Percentiles rank a stretch among this genome's conserved stretches.
Evolutionary conservation across 2,113 vertebrate genomes (phyloP).

Genomic region (Chionodraco myersi): DNA sequence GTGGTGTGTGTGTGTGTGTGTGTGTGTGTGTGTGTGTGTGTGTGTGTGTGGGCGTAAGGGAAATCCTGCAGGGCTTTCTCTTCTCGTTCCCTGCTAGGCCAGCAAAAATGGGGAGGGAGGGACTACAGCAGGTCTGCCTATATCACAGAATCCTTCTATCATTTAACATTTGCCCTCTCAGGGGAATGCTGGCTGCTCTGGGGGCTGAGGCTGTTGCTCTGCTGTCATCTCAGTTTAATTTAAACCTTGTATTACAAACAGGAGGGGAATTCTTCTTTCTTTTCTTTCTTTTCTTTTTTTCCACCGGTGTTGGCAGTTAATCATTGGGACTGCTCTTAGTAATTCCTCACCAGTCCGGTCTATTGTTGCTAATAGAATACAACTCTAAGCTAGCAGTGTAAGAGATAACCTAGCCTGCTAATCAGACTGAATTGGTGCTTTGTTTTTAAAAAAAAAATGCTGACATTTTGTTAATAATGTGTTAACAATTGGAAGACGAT

Average conservation of each 20-base stretch:
- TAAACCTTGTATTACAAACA: constrained; percentile 35
- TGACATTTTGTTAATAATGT: background rate
- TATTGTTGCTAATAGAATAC: background rate
- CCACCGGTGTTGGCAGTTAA: constrained; percentile 10
- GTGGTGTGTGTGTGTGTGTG: constrained; percentile 29
- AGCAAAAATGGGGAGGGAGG: constrained; percentile 51
- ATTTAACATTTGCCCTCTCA: constrained; percentile 51
- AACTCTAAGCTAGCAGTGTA: background rate
- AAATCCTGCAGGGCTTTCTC: constrained; percentile 73
- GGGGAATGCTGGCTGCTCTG: constrained; percentile 27
- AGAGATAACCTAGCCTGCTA: background rate
- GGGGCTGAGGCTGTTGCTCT: constrained; percentile 36
- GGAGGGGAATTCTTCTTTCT: background rate
- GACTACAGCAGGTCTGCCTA: constrained; percentile 41
- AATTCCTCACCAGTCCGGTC: background rate
- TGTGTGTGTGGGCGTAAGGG: constrained; percentile 23
- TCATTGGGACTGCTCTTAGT: background rate
- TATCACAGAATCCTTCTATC: constrained; percentile 55
- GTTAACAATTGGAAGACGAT: background rate
- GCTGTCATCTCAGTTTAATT: constrained; percentile 56
- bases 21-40: constrained; percentile 26
- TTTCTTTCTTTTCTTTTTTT: background rate
- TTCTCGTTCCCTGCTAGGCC: constrained; percentile 47
- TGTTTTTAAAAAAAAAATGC: too few species aligned
- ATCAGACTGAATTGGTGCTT: background rate